Evolutionary conservation across 2,888 invertebrate species (phyloP).

Genomic region (Chrysomela aeneicollis): DNA sequence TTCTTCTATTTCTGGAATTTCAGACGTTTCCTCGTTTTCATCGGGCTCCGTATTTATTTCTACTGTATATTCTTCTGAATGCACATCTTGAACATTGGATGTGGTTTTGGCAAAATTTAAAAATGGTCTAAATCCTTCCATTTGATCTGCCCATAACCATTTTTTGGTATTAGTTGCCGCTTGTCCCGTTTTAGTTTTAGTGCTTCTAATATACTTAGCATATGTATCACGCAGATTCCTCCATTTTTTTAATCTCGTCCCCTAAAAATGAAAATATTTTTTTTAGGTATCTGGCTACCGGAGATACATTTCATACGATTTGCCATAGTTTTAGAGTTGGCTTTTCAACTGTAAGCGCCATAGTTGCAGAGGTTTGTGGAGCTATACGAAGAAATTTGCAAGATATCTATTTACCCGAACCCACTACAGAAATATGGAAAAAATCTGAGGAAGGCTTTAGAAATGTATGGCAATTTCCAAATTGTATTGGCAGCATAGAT

Average conservation of each 20-base stretch:
- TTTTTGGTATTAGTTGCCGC: conserved; percentile 24
- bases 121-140: conserved; percentile 25
- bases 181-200: conserved; percentile 32
- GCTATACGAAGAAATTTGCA: conserved; percentile 32
- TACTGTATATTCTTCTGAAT: not conserved
- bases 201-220: conserved; percentile 33
- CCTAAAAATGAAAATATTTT: conserved; percentile 33
- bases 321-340: conserved; percentile 40
- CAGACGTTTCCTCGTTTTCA: not conserved
- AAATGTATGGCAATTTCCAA: conserved; percentile 34
- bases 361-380: conserved; percentile 37
- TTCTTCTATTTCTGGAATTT: too few species aligned
- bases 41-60: not conserved
- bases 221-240: too few species aligned
- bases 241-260: too few species aligned
- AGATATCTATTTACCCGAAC: conserved; percentile 27
- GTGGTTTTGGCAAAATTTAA: conserved; percentile 23
- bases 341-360: too few species aligned
- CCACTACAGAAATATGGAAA: conserved; percentile 36
- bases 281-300: conserved; percentile 42
- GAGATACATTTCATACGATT: conserved; percentile 36
- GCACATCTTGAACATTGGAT: conserved; percentile 11
- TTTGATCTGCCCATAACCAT: conserved; percentile 27
- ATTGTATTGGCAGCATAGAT: conserved; percentile 37
- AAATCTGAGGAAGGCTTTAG: conserved; percentile 27